phyloP scores from a whole-genome alignment of 2,113 vertebrate genomes.

The Proteles cristata region DNA sequence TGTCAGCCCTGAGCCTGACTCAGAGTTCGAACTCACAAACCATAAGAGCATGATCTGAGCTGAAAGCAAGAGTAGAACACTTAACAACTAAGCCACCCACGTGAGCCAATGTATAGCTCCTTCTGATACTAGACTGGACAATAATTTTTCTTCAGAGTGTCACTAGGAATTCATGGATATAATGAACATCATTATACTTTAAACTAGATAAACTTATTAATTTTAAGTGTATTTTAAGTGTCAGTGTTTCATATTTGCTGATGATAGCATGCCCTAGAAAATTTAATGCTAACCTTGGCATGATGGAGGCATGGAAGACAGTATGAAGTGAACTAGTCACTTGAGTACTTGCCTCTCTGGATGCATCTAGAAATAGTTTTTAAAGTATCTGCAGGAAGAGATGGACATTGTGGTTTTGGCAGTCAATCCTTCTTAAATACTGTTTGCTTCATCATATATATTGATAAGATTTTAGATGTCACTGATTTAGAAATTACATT shows the following conservation, averaged over 20 bases:
- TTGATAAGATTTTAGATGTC: not conserved
- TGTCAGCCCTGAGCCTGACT: no score
- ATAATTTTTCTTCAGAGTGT: not conserved
- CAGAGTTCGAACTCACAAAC: no score
- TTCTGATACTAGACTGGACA: not conserved
- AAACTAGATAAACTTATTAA: not conserved
- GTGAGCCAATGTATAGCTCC: not conserved
- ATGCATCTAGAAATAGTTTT: not conserved
- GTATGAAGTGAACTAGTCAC: not conserved
- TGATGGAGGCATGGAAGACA: not conserved
- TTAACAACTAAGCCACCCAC: no score
- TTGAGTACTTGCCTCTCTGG: not conserved
- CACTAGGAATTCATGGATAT: not conserved
- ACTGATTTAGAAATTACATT: not conserved
- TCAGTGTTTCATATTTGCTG: not conserved
- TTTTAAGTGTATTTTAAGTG: not conserved
- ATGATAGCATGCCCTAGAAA: not conserved
- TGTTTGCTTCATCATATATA: not conserved
- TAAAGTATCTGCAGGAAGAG: not conserved
- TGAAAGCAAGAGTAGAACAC: no score
- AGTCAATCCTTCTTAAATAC: not conserved
- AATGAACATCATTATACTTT: not conserved
- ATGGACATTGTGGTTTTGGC: not conserved
- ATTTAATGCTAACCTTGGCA: not conserved
- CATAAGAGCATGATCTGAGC: no score